Conservation (phyloP, 2,797 vertebrate genomes). For the Pipistrellus pipistrellus region DNA sequence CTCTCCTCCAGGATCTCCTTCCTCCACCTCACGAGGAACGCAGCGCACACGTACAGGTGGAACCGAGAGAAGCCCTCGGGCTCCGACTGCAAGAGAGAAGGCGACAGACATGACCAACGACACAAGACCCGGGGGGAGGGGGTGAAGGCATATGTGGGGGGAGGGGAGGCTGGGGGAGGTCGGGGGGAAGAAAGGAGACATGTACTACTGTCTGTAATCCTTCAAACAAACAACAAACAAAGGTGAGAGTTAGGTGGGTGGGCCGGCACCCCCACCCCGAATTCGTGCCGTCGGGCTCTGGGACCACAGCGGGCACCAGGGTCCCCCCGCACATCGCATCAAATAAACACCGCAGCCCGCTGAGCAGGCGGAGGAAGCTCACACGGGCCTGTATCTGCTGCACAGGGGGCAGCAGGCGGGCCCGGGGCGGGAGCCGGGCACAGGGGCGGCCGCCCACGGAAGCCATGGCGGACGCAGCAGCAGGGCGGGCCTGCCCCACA, state of each 20-base stretch:
- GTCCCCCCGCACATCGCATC: neutral
- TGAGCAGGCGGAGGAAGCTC: neutral
- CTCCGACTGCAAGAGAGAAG: conserved; percentile 91
- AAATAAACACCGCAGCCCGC: neutral
- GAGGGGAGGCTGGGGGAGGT: too few relatives aligned
- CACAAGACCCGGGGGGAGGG: too few relatives aligned
- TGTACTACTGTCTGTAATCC: too few relatives aligned
- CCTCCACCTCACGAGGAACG: conserved; percentile 97
- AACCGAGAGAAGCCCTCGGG: conserved; percentile 99
- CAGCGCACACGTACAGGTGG: conserved; percentile 98
- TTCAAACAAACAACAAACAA: too few relatives aligned
- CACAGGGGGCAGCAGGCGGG: accelerated
- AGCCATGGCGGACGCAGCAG: neutral
- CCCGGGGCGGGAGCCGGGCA: accelerated
- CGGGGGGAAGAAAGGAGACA: too few relatives aligned
- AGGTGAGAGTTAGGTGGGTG: neutral
- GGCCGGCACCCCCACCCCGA: neutral
- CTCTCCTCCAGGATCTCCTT: conserved; percentile 97
- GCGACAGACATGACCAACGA: too few relatives aligned
- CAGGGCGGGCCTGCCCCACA: neutral
- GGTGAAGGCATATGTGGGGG: too few relatives aligned
- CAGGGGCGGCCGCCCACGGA: neutral
- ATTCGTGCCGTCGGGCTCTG: too few relatives aligned
- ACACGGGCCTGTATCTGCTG: accelerated
- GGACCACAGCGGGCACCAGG: neutral